A percentile compares a stretch with the other conserved stretches of the same genome.
phyloP scores from a whole-genome alignment of 35 echinoderm and acorn worm genomes.

The Apostichopus japonicus region DNA sequence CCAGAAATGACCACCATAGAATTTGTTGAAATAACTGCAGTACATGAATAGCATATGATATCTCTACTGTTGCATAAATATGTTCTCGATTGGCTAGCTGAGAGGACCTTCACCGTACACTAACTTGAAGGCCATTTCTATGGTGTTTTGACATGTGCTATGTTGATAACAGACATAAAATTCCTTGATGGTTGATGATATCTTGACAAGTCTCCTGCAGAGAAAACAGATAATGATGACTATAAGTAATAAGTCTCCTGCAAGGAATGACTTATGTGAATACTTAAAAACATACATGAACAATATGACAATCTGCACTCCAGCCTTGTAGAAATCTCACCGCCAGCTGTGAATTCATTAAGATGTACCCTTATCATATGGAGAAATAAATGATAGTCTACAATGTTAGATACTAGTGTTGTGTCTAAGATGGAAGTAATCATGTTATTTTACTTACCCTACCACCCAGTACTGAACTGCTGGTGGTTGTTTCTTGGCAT shows the following conservation, averaged over 20 bases:
- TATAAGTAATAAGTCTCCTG: too few relatives aligned
- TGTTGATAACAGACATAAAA: slow-evolving; percentile 95
- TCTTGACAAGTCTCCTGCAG: slow-evolving; percentile 68
- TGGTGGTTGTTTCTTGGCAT: slow-evolving; percentile 84
- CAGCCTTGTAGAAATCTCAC: too few relatives aligned
- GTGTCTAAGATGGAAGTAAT: too few relatives aligned
- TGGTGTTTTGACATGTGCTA: slow-evolving; percentile 79
- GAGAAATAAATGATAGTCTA: too few relatives aligned
- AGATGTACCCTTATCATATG: too few relatives aligned
- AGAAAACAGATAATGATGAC: not conserved
- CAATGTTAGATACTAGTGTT: too few relatives aligned
- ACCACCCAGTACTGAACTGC: slow-evolving; percentile 93
- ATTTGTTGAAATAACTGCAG: not conserved
- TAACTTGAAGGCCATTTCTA: slow-evolving; percentile 95
- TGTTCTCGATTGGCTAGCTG: not conserved
- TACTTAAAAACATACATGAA: too few relatives aligned
- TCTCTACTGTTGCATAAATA: not conserved
- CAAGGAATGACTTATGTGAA: too few relatives aligned
- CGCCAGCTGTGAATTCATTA: too few relatives aligned
- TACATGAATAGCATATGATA: not conserved
- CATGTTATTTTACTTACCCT: slow-evolving; percentile 82
- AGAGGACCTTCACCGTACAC: slow-evolving; percentile 72
- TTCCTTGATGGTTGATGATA: slow-evolving; percentile 62
- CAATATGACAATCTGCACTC: too few relatives aligned
- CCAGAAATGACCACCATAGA: not conserved